Conservation (phyloP, 2,113 vertebrate genomes). For the Misgurnus anguillicaudatus region DNA sequence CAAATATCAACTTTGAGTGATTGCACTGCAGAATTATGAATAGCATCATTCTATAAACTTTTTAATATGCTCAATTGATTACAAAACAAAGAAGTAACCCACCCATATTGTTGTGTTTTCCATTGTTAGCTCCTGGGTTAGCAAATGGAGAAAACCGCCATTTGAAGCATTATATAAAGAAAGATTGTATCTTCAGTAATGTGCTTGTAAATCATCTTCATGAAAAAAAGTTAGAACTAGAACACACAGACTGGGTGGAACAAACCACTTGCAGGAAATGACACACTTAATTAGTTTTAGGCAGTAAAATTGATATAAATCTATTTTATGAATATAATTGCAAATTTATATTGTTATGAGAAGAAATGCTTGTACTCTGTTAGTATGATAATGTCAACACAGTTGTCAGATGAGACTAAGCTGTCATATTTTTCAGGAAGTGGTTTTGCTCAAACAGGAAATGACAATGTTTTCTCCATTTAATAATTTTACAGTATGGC, state of each 20-base stretch:
- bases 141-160: background rate
- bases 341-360: background rate
- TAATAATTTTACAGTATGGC: constrained; percentile 1
- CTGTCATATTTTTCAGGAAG: constrained; percentile 64
- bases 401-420: constrained; percentile 57
- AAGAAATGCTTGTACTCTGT: background rate
- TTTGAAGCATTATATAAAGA: background rate
- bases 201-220: too few relatives aligned
- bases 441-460: constrained; percentile 68
- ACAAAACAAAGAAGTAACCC: background rate
- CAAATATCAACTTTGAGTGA: background rate
- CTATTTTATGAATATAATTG: too few relatives aligned
- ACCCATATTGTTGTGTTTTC: background rate
- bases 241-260: too few relatives aligned
- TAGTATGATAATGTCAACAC: background rate
- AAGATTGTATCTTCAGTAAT: too few relatives aligned
- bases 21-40: too few relatives aligned
- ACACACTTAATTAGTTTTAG: background rate
- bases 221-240: too few relatives aligned
- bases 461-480: constrained; percentile 60
- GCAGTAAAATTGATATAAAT: background rate
- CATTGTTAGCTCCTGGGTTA: background rate
- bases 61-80: background rate
- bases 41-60: too few relatives aligned
- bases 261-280: too few relatives aligned